Evolutionary conservation across 1,140 invertebrate species (phyloP).

Genomic region (Leptinotarsa texana): DNA sequence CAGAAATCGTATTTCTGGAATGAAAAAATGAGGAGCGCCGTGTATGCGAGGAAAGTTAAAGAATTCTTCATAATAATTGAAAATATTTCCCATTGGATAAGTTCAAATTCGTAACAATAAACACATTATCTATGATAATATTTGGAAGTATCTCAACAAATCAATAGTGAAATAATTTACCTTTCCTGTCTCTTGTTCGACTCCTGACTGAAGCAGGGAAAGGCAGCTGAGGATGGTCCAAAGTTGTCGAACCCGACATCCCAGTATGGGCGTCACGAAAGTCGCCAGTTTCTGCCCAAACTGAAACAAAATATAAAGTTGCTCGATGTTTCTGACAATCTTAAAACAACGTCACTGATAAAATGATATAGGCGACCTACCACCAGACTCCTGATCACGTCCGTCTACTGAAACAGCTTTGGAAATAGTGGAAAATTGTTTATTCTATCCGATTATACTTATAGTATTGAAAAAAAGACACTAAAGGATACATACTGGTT

Average conservation of each 20-base stretch:
- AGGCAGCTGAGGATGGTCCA: slow-evolving; percentile 67
- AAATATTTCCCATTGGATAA: not conserved
- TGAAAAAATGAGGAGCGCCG: no score
- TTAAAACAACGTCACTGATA: not conserved
- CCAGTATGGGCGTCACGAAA: slow-evolving; percentile 76
- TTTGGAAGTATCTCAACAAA: no score
- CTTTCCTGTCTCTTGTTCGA: slow-evolving; percentile 69
- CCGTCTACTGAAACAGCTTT: no score
- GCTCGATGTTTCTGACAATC: not conserved
- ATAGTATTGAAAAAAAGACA: no score
- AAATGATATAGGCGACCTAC: no score
- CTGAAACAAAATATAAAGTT: slow-evolving; percentile 64
- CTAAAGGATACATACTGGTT: no score
- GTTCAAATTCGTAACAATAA: not conserved
- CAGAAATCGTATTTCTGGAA: no score
- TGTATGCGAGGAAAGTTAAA: no score
- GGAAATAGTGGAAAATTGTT: no score
- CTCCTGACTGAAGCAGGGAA: slow-evolving; percentile 63
- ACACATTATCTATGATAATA: not conserved
- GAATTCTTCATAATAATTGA: not conserved
- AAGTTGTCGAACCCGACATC: slow-evolving; percentile 56
- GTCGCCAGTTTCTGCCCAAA: slow-evolving; percentile 82
- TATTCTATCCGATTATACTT: no score
- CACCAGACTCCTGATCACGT: no score
- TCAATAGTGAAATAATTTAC: slow-evolving; percentile 55